Evolutionary conservation across 1,140 invertebrate species (phyloP), one percentile per base, ranked within the genome.

Genomic region (Notospermus geniculatus): DNA sequence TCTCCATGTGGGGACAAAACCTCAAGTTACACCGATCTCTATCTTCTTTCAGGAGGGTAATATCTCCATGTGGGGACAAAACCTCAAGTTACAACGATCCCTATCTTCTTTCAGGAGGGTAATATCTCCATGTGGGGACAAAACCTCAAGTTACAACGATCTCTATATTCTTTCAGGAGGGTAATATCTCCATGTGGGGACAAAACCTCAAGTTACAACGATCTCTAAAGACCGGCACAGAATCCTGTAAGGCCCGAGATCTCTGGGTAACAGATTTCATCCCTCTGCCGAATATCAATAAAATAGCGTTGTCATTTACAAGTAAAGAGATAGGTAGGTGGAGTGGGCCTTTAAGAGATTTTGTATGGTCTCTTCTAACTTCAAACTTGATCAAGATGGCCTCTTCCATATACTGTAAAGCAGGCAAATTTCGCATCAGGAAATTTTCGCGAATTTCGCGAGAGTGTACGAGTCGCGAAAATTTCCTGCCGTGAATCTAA

Each of bases 251-350:
- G 54, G 65, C 71, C 9, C 61, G 74, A 28, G 80, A 82, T 61
- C 57, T 82, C 17, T 82, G 80, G 80, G 76, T 82, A n/a, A 82
- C 80, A 11, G 69, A 81, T 64, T 82, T 81, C 65, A 70, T 78
- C 0, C 66, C 71, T 15, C 64, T 82, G 17, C 75, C 77, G 55
- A 79, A 80, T 59, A 71, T 80, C 60, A 82, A 82, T 65, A 82
- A 82, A 63, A 71, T 82, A 5, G 80, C 78, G 17, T 58, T 82
- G 11, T 60, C 77, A n/a, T 80, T 80, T 60, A 82, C 80, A 11
- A 79, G 76, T 63, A 81, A 82, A 65, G 79, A 82, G 65, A 81
- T 82, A 53, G 73, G 80, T 80, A 64, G 59, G 68, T 57, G 30
- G 32, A 15, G 32, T 15, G 32, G 32, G 32, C 32, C 15, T 36